A percentile compares a stretch with the other conserved stretches of the same genome.
Evolutionary conservation across 2,888 invertebrate genomes (phyloP).

Genomic region (Salticus scenicus): DNA sequence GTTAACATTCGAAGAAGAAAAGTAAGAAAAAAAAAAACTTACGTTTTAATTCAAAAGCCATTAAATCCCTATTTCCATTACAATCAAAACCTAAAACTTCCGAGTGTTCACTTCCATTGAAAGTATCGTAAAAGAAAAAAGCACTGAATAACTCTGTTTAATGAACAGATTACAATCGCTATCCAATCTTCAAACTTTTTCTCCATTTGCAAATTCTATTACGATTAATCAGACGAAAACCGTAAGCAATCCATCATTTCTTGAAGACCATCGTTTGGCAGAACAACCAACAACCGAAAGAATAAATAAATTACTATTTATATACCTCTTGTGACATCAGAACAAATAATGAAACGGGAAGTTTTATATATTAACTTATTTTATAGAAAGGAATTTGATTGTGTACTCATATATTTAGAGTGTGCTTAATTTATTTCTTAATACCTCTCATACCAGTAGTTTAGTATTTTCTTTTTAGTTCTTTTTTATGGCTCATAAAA

Average conservation of each 20-base stretch:
- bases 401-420: no score
- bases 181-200: background rate
- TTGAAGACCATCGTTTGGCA: background rate
- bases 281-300: background rate
- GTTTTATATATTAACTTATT: background rate
- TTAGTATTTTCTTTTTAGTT: no score
- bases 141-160: background rate
- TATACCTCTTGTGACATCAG: background rate
- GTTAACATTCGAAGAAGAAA: no score
- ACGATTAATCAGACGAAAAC: background rate
- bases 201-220: background rate
- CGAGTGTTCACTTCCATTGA: background rate
- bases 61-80: background rate
- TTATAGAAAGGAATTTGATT: background rate
- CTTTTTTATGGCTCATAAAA: no score
- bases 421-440: no score
- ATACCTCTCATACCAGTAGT: no score
- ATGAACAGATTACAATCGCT: background rate
- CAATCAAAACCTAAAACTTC: background rate
- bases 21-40: no score
- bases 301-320: constrained; percentile 8
- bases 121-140: background rate
- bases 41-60: background rate
- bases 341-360: background rate
- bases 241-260: constrained; percentile 17